A percentile compares a stretch with the other conserved stretches of the same genome.
These are phyloP conservation scores for Manduca sexta DNA, from an alignment of 1,140 invertebrate species.

Conservation along the genomic window DNA sequence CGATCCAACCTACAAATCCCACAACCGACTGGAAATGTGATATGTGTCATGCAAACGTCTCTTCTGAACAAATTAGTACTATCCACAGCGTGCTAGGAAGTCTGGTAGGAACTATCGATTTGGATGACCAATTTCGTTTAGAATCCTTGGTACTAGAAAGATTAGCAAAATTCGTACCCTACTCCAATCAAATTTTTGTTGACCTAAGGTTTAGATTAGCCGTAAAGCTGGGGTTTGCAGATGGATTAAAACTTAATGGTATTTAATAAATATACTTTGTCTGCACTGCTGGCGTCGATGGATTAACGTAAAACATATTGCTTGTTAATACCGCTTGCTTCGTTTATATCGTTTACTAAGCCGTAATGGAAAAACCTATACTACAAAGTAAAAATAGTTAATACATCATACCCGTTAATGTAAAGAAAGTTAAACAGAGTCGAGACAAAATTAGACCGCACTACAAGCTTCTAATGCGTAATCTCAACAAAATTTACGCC, in stretches of 20 bases:
- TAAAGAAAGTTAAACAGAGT: no score
- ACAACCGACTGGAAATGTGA: conserved; percentile 65
- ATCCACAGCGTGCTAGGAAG: conserved; percentile 63
- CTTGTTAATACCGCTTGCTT: not conserved
- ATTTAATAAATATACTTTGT: conserved; percentile 16
- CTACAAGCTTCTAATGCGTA: no score
- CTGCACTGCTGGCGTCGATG: not conserved
- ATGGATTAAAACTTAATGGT: conserved; percentile 33
- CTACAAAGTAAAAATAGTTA: no score
- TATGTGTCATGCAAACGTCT: conserved; percentile 40
- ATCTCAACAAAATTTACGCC: no score
- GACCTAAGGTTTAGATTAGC: conserved; percentile 51
- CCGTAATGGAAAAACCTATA: no score
- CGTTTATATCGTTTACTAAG: no score
- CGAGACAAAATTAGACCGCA: no score
- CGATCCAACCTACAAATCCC: conserved; percentile 48
- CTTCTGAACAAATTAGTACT: conserved; percentile 39
- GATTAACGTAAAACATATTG: not conserved
- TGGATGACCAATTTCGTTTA: conserved; percentile 49
- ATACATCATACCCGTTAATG: no score
- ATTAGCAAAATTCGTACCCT: conserved; percentile 57
- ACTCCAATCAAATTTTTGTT: conserved; percentile 66
- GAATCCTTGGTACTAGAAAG: conserved; percentile 56
- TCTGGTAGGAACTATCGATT: conserved; percentile 47
- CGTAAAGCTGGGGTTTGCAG: conserved; percentile 36